These are phyloP conservation scores for Parelbella ahira DNA, from an alignment of 2,888 invertebrate genomes.

Conservation along the genomic window DNA sequence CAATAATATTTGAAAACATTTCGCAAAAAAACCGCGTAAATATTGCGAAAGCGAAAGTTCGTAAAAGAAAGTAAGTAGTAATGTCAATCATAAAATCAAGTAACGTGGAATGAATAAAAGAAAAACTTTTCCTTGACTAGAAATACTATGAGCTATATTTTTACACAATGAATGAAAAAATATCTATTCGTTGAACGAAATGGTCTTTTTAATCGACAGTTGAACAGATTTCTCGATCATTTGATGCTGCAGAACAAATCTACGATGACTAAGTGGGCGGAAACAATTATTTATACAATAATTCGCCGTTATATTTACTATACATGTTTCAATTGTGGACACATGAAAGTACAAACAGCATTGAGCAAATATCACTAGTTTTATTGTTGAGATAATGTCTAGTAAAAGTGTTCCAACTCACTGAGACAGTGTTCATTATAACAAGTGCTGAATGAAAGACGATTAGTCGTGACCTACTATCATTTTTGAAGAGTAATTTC, in stretches of 20 bases:
- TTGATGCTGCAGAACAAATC: too few species aligned
- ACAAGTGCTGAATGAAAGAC: conserved; percentile 15
- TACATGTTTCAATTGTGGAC: conserved; percentile 65
- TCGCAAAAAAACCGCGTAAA: conserved; percentile 9
- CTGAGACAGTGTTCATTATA: conserved; percentile 22
- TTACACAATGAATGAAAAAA: too few species aligned
- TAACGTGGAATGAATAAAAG: too few species aligned
- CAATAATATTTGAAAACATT: too few species aligned
- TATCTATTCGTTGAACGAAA: too few species aligned
- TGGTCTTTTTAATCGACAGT: too few species aligned
- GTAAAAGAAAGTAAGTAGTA: conserved; percentile 16
- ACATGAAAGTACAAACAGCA: conserved; percentile 72
- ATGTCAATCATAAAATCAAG: conserved; percentile 13
- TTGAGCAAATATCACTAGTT: conserved; percentile 52
- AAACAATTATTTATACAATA: conserved; percentile 43
- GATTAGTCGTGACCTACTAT: conserved; percentile 8
- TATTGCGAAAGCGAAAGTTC: conserved; percentile 19
- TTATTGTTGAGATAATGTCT: conserved; percentile 36
- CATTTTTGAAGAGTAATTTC: conserved; percentile 8
- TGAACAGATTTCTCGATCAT: too few species aligned
- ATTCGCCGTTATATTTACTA: conserved; percentile 56
- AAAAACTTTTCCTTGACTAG: too few species aligned
- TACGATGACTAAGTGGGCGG: background rate
- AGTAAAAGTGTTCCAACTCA: conserved; percentile 49
- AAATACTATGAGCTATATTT: too few species aligned